Conservation (phyloP, 2,113 vertebrate species). For the Solea senegalensis region DNA sequence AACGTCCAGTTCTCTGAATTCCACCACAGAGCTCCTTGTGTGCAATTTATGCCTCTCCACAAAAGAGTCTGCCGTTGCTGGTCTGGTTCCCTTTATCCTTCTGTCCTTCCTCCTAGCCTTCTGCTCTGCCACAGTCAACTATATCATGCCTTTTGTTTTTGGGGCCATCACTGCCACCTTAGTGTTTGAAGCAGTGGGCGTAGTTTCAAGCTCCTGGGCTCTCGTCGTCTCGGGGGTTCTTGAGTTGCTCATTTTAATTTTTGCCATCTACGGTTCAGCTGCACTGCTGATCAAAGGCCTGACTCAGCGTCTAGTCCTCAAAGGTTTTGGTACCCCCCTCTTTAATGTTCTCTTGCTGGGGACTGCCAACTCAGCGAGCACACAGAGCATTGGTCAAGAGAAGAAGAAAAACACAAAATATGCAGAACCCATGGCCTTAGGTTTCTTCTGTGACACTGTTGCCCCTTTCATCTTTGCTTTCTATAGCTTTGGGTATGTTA, state of each 20-base stretch:
- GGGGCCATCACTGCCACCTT: conserved; percentile 85
- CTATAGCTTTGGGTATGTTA: conserved; percentile 86
- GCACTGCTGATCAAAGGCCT: conserved; percentile 87
- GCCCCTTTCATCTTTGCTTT: conserved; percentile 87
- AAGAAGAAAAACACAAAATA: conserved; percentile 93
- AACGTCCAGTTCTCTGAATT: not conserved
- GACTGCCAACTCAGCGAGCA: conserved; percentile 75
- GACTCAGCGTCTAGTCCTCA: conserved; percentile 85
- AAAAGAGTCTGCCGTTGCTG: conserved; percentile 81
- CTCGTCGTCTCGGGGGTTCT: conserved; percentile 82
- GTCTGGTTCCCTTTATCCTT: conserved; percentile 85
- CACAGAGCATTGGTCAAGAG: conserved; percentile 82
- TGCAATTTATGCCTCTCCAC: conserved; percentile 34
- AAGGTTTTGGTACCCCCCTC: conserved; percentile 89
- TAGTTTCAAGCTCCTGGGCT: conserved; percentile 82
- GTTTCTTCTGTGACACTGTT: conserved; percentile 86
- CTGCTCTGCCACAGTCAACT: conserved; percentile 90
- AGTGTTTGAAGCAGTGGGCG: conserved; percentile 84
- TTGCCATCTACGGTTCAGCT: conserved; percentile 85
- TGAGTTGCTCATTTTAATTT: conserved; percentile 84
- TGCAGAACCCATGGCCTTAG: conserved; percentile 89
- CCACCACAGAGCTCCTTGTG: not conserved
- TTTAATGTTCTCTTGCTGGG: conserved; percentile 89
- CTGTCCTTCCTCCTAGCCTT: conserved; percentile 87
- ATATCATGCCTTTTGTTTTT: conserved; percentile 91